These are phyloP conservation scores for Verasper variegatus DNA, from an alignment of 2,113 vertebrate genomes.

Conservation along the genomic window DNA sequence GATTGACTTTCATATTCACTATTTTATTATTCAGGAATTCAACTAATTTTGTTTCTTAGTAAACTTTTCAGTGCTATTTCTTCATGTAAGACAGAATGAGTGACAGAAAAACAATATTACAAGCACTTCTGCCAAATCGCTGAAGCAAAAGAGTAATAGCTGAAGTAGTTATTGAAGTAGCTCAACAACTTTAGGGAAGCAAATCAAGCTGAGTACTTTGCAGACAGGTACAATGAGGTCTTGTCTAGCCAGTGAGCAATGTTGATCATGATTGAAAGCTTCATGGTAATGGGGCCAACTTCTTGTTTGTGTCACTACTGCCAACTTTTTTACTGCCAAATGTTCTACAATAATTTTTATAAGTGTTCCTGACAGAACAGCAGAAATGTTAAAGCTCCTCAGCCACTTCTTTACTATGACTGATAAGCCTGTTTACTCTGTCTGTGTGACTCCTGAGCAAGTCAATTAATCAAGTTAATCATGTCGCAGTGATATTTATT, in stretches of 20 bases:
- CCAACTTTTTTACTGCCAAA: constrained; percentile 55
- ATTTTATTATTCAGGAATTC: background rate
- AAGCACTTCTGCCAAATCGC: constrained; percentile 13
- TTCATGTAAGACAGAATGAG: background rate
- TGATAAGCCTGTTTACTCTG: constrained; percentile 21
- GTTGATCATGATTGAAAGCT: constrained; percentile 65
- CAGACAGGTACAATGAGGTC: constrained; percentile 61
- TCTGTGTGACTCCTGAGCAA: constrained; percentile 10
- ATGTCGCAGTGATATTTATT: too few relatives aligned
- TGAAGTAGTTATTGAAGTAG: constrained; percentile 42
- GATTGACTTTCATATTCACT: background rate
- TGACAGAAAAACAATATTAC: background rate
- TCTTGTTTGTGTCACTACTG: constrained; percentile 63
- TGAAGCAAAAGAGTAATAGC: background rate
- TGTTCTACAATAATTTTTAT: constrained; percentile 58
- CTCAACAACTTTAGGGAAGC: constrained; percentile 20
- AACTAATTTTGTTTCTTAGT: background rate
- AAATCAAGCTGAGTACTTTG: constrained; percentile 40
- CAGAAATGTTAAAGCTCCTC: constrained; percentile 34
- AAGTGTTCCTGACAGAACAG: constrained; percentile 48
- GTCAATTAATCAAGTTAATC: background rate
- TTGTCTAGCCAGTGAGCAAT: constrained; percentile 62
- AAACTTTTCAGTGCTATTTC: background rate
- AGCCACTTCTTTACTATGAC: constrained; percentile 9
- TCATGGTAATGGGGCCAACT: constrained; percentile 57